Conservation (phyloP, 2,113 vertebrate species). For the Cardinalis cardinalis region DNA sequence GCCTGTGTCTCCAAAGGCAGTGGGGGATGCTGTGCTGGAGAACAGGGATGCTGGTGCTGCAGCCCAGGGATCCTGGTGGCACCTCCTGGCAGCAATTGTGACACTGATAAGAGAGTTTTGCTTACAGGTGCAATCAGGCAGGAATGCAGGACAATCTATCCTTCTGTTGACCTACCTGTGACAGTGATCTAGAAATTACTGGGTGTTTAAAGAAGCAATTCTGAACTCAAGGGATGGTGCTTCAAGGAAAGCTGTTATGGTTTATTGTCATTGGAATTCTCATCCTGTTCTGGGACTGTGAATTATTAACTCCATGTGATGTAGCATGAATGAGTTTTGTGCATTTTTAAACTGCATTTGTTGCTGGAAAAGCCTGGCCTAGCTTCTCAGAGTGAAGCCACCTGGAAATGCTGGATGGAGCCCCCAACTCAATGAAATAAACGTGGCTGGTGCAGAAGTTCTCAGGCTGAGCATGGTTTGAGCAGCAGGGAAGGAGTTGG, state of each 20-base stretch:
- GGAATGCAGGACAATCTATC: neutral
- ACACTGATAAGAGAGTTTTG: neutral
- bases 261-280: neutral
- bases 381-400: neutral
- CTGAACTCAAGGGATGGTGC: neutral
- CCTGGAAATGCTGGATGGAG: neutral
- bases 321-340: neutral
- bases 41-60: neutral
- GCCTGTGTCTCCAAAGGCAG: neutral
- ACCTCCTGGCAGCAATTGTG: neutral
- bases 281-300: neutral
- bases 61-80: neutral
- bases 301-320: conserved; percentile 18
- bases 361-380: neutral
- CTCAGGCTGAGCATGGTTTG: neutral
- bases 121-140: neutral
- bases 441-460: neutral
- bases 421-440: neutral
- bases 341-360: neutral
- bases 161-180: neutral
- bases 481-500: accelerated
- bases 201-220: neutral
- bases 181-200: neutral
- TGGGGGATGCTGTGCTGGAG: neutral
- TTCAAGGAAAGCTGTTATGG: neutral